phyloP scores from a whole-genome alignment of 2,797 vertebrate genomes.

The Clamator glandarius region DNA sequence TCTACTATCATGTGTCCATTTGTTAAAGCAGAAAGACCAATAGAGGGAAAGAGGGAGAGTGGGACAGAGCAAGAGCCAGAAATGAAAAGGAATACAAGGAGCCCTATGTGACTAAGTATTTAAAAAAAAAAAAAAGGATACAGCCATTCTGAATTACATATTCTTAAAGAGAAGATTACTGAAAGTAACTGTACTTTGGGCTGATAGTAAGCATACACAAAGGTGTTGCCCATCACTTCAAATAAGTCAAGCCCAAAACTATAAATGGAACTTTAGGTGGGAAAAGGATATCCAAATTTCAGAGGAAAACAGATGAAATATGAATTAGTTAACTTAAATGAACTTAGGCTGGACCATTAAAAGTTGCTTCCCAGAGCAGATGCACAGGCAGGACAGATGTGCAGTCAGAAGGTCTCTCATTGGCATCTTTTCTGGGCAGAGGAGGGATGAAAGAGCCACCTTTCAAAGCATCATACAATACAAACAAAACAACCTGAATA shows the following conservation, averaged over 20 bases:
- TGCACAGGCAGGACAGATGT: not conserved
- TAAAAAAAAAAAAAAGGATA: not conserved
- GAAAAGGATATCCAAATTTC: not conserved
- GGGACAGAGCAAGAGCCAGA: not conserved
- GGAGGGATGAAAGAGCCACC: not conserved
- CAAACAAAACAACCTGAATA: not conserved
- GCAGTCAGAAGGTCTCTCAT: not conserved
- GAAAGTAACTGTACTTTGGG: not conserved
- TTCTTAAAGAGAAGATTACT: not conserved
- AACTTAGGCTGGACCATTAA: not conserved
- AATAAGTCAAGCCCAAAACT: not conserved
- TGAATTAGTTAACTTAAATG: not conserved
- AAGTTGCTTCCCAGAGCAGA: not conserved
- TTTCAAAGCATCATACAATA: not conserved
- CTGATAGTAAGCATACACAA: not conserved
- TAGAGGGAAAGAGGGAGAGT: not conserved
- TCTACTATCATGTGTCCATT: not conserved
- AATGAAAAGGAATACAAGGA: not conserved
- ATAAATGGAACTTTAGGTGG: not conserved
- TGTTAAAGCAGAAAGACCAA: not conserved
- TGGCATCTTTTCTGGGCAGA: not conserved
- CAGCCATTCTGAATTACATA: not conserved
- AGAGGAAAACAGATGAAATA: not conserved
- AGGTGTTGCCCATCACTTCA: not conserved
- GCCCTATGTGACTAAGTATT: not conserved